Conservation (phyloP, 2,113 vertebrate genomes). For the Chionis minor region DNA sequence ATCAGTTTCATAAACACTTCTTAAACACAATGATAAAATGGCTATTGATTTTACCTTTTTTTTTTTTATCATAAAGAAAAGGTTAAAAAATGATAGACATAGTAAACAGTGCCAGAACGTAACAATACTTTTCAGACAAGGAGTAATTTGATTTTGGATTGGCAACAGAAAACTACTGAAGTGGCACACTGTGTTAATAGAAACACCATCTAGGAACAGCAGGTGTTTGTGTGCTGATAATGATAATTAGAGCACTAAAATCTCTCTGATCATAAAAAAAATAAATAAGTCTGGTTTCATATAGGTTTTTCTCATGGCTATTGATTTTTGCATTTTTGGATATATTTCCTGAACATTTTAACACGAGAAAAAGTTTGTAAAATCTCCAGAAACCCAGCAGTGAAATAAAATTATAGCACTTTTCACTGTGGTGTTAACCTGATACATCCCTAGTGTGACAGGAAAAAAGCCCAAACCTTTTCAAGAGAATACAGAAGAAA, state of each 20-base stretch:
- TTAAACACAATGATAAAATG: neutral
- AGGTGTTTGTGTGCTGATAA: slow-evolving; percentile 52
- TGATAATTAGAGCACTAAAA: slow-evolving; percentile 45
- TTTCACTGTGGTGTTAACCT: neutral
- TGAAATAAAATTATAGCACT: neutral
- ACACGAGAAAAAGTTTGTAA: neutral
- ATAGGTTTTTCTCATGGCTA: neutral
- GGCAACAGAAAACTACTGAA: slow-evolving; percentile 29
- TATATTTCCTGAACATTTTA: neutral
- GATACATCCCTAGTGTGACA: neutral
- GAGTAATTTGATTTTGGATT: slow-evolving; percentile 43
- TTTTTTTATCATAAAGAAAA: neutral
- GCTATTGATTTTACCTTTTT: neutral
- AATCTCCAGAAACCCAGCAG: neutral
- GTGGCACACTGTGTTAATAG: slow-evolving; percentile 36
- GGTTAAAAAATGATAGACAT: neutral
- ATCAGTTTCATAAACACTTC: neutral
- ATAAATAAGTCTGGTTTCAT: neutral
- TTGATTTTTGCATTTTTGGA: neutral
- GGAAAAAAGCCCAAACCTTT: neutral
- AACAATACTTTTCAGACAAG: slow-evolving; percentile 38
- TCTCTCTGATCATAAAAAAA: slow-evolving; percentile 19
- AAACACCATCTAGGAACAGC: slow-evolving; percentile 21
- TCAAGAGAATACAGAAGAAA: neutral
- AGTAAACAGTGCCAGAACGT: neutral